A percentile compares a stretch with the other conserved stretches of the same genome.
Conservation (phyloP, 2,888 invertebrate species). For the Folsomia candida region DNA sequence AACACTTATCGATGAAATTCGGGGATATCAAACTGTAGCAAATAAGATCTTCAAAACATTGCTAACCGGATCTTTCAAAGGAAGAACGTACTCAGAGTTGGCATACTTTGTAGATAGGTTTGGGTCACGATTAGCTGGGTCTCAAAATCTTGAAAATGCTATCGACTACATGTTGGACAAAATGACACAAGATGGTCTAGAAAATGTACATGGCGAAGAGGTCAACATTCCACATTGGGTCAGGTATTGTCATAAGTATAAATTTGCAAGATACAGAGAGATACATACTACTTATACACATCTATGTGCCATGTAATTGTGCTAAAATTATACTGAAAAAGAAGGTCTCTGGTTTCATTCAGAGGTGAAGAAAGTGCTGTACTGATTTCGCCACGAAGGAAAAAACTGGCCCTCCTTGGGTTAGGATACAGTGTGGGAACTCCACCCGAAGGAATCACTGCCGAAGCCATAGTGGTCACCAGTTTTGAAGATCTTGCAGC, state of each 20-base stretch:
- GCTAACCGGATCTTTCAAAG: constrained; percentile 59
- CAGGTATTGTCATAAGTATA: constrained; percentile 26
- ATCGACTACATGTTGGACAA: constrained; percentile 55
- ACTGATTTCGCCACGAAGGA: constrained; percentile 24
- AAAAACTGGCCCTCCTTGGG: constrained; percentile 38
- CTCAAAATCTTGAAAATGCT: constrained; percentile 54
- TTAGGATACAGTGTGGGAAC: constrained; percentile 46
- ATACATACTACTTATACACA: background rate
- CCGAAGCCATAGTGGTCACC: constrained; percentile 46
- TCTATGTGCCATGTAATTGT: background rate
- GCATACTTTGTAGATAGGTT: constrained; percentile 57
- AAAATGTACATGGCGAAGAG: constrained; percentile 55
- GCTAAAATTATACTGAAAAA: background rate
- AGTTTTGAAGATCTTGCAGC: constrained; percentile 42
- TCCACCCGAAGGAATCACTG: constrained; percentile 40
- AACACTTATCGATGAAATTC: constrained; percentile 60
- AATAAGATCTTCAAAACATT: constrained; percentile 60
- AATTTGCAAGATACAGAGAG: too few relatives aligned
- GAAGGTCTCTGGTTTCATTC: too few relatives aligned
- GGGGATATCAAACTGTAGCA: constrained; percentile 59
- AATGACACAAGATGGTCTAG: constrained; percentile 51
- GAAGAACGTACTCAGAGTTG: constrained; percentile 53
- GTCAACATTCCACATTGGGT: constrained; percentile 52
- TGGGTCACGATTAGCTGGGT: constrained; percentile 54
- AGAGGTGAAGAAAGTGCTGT: constrained; percentile 39